Evolutionary conservation across 2,888 invertebrate genomes (phyloP), one percentile per base, ranked within the genome.

Genomic region (Cremastinae sp.): DNA sequence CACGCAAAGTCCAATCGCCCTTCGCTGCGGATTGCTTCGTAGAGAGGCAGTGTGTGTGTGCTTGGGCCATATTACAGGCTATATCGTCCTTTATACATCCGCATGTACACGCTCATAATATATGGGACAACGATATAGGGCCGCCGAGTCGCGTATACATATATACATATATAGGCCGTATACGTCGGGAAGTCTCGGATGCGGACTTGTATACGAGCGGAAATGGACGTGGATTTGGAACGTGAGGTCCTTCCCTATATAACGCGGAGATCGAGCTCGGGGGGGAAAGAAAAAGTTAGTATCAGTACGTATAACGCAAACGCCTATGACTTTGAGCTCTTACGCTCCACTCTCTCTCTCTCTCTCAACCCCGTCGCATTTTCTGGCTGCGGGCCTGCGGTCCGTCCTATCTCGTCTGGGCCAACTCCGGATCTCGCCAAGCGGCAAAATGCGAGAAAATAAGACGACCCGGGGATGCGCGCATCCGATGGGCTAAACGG

Each of bases 1-100:
- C 16, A 62, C 58, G 41, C 56, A 69, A 74, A 74, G 43, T 74
- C 45, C 74, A 64, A 74, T 74, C 62, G 74, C 49, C 74, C 62
- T 74, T 58, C 64, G 69, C 62, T 49, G 58, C 43, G 49, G 58
- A 74, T 69, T 66, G 66, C 69, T 22, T 51, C 72, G 10, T 51
- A n/a, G n/a, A n/a, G n/a, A n/a, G 34, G 59, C 45, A 45, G 36
- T 66, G 47, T 54, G n/a, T n/a, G n/a, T n/a, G n/a, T n/a, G n/a
- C n/a, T n/a, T n/a, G 59, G 59, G 54, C 58, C 58, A 41, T 38
- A 65, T 73, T 66, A 66, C 49, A 62, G 51, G 51, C 41, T 53
- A 51, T 64, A 64, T 22, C 28, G 45, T 59, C 45, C 45, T 28
- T 43, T 22, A 14, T 20, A 18, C 22, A 45, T 59, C 14, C 45